Base-by-base conservation (phyloP, 2,797 vertebrate species). In the Betta splendens region DNA sequence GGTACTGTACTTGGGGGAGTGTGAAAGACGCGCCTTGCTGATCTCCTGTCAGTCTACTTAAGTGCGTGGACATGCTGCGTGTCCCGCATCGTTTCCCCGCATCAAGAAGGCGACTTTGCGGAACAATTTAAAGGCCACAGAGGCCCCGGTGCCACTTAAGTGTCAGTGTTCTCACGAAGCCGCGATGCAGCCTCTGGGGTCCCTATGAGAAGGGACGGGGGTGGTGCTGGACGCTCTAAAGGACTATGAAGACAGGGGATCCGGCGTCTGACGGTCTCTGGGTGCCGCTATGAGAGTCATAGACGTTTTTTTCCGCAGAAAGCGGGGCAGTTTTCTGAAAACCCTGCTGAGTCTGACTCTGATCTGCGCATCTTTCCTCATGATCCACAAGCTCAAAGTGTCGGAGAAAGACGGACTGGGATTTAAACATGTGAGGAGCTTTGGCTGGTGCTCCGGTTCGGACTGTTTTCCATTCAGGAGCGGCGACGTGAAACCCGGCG, bases 361-460 rank as follows among this genome's bases (percentile, higher is more conserved):
- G 3, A 61, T 92, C 35, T 92, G 89, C 12, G 91, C 81, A 5
- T 92, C 91, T 18, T 69, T 94, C 23, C 75, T 94, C 9, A 92
- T 93, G 84, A 84, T 94, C 61, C 92, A 93, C 50, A 92, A 86
- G 66, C 79, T 93, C 16, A 92, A 84, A 39, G 21, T 91, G 39
- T 71, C 86, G n/a, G 92, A 93, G 8, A 93, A 90, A 58, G 83
- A 85, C 35, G 78, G 43, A 0, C 21, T 75, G 18, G 80, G 64
- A 3, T 10, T 61, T 0, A 89, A 88, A 31, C 72, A 38, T 2
- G 10, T 26, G 5, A 61, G 48, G 18, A 73, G 73, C 0, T 15
- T 59, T 15, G 52, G 44, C 20, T 89, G 83, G 80, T 88, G 87
- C 50, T n/a, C n/a, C n/a, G 83, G 77, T 4, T 21, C 69, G 0